phyloP scores from a whole-genome alignment of 2,888 invertebrate species.

The Xanthorhoe designata region DNA sequence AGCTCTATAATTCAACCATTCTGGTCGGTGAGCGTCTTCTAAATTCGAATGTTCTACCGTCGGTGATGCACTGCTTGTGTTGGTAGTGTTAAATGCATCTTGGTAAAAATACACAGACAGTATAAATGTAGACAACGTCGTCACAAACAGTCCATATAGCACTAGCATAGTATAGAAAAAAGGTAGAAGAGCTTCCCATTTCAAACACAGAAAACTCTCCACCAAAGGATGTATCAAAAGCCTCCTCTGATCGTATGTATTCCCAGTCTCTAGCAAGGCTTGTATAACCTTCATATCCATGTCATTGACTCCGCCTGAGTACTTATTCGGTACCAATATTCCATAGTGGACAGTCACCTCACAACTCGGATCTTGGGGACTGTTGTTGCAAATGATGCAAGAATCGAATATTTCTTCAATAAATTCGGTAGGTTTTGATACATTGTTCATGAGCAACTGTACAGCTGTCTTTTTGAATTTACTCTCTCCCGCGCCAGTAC shows the following conservation, averaged over 20 bases:
- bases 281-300: conserved; percentile 30
- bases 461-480: conserved; percentile 55
- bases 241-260: conserved; percentile 55
- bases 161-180: conserved; percentile 63
- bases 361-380: conserved; percentile 62
- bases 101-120: conserved; percentile 46
- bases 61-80: background rate
- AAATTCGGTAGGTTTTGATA: conserved; percentile 76
- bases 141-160: conserved; percentile 62
- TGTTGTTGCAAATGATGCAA: conserved; percentile 68
- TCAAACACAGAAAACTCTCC: conserved; percentile 68
- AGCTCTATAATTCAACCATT: conserved; percentile 6
- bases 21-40: conserved; percentile 12
- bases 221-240: conserved; percentile 69
- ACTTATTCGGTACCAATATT: conserved; percentile 52
- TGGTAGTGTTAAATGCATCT: conserved; percentile 30
- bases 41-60: background rate
- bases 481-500: conserved; percentile 39
- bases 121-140: conserved; percentile 60
- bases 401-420: conserved; percentile 76
- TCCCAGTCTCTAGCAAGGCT: conserved; percentile 58
- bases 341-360: conserved; percentile 65
- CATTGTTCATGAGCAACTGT: conserved; percentile 60
- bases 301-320: background rate
- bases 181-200: conserved; percentile 64